phyloP scores from a whole-genome alignment of 2,888 invertebrate genomes.

The Pyrochroa serraticornis region DNA sequence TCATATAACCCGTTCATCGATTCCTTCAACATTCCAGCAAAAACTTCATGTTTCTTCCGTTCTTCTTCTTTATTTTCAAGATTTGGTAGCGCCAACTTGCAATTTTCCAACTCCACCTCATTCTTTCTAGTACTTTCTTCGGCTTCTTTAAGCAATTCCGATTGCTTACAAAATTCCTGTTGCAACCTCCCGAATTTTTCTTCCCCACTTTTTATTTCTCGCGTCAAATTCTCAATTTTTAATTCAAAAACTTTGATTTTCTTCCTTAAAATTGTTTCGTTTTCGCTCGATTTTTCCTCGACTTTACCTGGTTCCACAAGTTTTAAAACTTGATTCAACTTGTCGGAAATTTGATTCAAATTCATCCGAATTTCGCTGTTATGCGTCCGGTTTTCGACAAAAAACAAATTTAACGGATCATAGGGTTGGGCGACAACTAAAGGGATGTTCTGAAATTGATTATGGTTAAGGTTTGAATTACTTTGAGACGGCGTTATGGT shows the following conservation, averaged over 20 bases:
- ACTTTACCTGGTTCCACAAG: slow-evolving; percentile 42
- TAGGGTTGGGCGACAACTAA: slow-evolving; percentile 35
- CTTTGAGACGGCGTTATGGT: neutral
- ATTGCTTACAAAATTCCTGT: slow-evolving; percentile 25
- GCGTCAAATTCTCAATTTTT: slow-evolving; percentile 51
- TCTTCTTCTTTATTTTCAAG: neutral
- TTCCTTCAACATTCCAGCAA: slow-evolving; percentile 40
- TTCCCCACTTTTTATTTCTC: slow-evolving; percentile 39
- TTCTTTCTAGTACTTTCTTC: neutral
- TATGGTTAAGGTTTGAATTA: neutral
- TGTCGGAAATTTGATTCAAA: slow-evolving; percentile 67
- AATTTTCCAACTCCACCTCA: neutral
- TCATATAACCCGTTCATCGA: slow-evolving; percentile 51
- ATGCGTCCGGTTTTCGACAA: slow-evolving; percentile 67
- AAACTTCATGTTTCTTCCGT: slow-evolving; percentile 16
- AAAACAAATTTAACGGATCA: slow-evolving; percentile 62
- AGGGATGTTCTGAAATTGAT: slow-evolving; percentile 2
- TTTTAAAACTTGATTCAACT: slow-evolving; percentile 64
- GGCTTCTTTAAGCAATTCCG: slow-evolving; percentile 1
- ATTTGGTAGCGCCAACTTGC: slow-evolving; percentile 1
- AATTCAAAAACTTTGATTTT: slow-evolving; percentile 54
- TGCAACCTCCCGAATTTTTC: slow-evolving; percentile 32
- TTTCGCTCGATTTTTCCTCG: slow-evolving; percentile 29
- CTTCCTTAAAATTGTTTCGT: slow-evolving; percentile 47
- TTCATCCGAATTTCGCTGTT: slow-evolving; percentile 71